Conservation (phyloP, 1,140 invertebrate species). For the Drosophila auraria region DNA sequence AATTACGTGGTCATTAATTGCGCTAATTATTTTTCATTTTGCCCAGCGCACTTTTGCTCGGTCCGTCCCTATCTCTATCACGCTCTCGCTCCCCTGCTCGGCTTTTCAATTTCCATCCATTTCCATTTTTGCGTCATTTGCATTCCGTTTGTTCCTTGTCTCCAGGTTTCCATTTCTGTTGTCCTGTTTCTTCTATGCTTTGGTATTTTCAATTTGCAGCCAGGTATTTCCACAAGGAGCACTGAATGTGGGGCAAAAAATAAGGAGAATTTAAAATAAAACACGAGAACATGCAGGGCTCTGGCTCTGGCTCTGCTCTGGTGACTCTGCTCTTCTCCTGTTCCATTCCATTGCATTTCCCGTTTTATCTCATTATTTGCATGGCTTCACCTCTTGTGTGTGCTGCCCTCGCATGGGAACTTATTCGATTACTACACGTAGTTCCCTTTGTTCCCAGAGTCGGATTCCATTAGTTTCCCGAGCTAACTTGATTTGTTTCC, state of each 20-base stretch:
- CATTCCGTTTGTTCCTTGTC: slow-evolving; percentile 51
- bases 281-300: slow-evolving; percentile 10
- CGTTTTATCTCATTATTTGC: slow-evolving; percentile 20
- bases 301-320: background rate
- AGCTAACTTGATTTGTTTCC: slow-evolving; percentile 1
- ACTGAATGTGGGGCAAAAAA: slow-evolving; percentile 3
- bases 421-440: slow-evolving; percentile 16
- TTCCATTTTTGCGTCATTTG: slow-evolving; percentile 76
- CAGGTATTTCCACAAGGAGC: slow-evolving; percentile 14
- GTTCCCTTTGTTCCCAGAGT: background rate
- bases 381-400: slow-evolving; percentile 20
- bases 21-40: slow-evolving; percentile 84
- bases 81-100: background rate
- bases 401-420: slow-evolving; percentile 1
- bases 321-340: slow-evolving; percentile 11
- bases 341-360: slow-evolving; percentile 47
- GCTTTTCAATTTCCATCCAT: slow-evolving; percentile 69
- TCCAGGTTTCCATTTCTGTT: slow-evolving; percentile 20
- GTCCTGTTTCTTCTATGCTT: slow-evolving; percentile 27
- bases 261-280: too few relatives aligned
- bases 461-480: slow-evolving; percentile 11
- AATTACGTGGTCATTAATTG: slow-evolving; percentile 84
- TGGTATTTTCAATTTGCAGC: slow-evolving; percentile 51
- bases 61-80: background rate
- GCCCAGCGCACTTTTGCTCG: slow-evolving; percentile 25